phyloP scores from a whole-genome alignment of 1,140 invertebrate species.

The Ylistrum balloti region DNA sequence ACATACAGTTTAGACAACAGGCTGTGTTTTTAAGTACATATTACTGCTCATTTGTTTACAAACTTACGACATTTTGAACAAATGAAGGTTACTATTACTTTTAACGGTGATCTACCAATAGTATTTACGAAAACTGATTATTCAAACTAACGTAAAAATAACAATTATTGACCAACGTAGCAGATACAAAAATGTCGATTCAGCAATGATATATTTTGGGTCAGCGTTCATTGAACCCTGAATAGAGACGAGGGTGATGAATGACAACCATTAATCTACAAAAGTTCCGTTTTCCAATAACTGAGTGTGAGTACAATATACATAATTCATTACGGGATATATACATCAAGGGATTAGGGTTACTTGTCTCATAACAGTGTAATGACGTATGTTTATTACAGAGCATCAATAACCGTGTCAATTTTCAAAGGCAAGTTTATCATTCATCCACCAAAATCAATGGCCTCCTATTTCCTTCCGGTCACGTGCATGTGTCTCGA shows the following conservation, averaged over 20 bases:
- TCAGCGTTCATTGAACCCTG: background rate
- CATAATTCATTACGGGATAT: background rate
- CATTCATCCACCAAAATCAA: background rate
- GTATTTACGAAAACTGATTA: no score
- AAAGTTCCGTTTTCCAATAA: constrained; percentile 9
- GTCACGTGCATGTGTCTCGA: no score
- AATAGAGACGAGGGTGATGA: background rate
- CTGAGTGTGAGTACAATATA: background rate
- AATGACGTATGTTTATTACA: background rate
- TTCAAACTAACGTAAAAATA: no score
- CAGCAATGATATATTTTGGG: background rate
- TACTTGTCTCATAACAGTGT: background rate
- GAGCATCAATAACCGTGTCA: background rate
- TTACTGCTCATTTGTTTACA: no score
- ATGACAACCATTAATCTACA: background rate
- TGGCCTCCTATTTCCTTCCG: background rate
- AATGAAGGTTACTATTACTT: no score
- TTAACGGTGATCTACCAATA: no score
- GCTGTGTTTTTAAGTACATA: no score
- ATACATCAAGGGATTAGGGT: background rate
- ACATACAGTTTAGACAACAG: no score
- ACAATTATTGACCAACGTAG: no score
- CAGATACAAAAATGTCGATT: background rate
- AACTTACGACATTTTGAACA: no score
- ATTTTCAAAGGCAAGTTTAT: background rate